These are phyloP conservation scores for Diplazon laetatorius DNA, from an alignment of 2,888 invertebrate species.

Conservation along the genomic window DNA sequence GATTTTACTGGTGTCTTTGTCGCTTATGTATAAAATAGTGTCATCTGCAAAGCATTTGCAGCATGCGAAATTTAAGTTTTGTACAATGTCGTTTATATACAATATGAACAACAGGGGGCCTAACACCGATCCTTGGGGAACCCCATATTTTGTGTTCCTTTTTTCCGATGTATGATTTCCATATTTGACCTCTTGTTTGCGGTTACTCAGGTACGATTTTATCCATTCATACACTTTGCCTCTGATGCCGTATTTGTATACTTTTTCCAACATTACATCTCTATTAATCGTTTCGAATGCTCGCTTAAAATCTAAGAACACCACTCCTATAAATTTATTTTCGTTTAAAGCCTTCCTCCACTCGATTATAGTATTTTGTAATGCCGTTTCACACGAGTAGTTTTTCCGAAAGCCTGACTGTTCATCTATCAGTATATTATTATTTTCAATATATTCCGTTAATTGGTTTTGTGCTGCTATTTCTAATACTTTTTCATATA, in stretches of 20 bases:
- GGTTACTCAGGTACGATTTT: constrained; percentile 11
- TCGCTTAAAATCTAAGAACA: constrained; percentile 50
- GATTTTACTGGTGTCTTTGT: constrained; percentile 13
- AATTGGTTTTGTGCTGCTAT: too few species aligned
- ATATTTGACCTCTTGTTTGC: constrained; percentile 16
- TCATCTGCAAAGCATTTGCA: constrained; percentile 38
- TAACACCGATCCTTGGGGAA: constrained; percentile 1
- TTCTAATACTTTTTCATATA: too few species aligned
- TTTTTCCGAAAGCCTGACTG: too few species aligned
- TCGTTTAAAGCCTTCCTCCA: constrained; percentile 45
- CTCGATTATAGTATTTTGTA: constrained; percentile 25
- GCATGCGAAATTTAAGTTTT: neutral
- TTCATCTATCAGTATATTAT: too few species aligned
- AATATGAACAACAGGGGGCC: constrained; percentile 10
- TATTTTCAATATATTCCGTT: too few species aligned
- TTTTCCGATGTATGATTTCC: neutral
- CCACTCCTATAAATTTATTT: constrained; percentile 45
- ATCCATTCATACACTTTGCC: constrained; percentile 27
- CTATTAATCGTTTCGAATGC: constrained; percentile 40
- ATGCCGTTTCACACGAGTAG: constrained; percentile 45
- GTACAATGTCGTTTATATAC: constrained; percentile 30
- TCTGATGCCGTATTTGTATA: constrained; percentile 15
- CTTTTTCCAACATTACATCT: neutral
- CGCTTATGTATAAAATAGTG: constrained; percentile 7
- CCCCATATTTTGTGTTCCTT: neutral